These are phyloP conservation scores for Nezara viridula DNA, from an alignment of 2,888 invertebrate species.

Conservation along the genomic window DNA sequence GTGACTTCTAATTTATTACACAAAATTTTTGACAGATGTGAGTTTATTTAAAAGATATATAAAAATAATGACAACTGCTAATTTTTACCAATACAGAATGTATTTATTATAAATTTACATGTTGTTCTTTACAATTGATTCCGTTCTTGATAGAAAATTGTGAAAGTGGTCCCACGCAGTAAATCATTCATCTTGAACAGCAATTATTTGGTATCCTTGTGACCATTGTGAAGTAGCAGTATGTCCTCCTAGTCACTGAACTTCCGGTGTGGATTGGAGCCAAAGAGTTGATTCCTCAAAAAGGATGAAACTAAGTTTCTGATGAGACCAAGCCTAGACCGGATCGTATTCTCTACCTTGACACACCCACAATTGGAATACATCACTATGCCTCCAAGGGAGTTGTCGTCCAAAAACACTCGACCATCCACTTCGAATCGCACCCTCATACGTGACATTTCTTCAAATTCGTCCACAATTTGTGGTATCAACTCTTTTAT, in stretches of 20 bases:
- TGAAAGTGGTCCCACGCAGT: not conserved
- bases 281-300: slow-evolving; percentile 59
- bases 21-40: too few relatives aligned
- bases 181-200: not conserved
- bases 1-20: too few relatives aligned
- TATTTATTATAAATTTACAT: slow-evolving; percentile 19
- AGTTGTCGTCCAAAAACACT: slow-evolving; percentile 30
- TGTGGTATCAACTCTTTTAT: slow-evolving; percentile 42
- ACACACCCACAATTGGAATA: slow-evolving; percentile 58
- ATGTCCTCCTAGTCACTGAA: slow-evolving; percentile 24
- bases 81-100: not conserved
- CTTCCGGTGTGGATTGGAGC: slow-evolving; percentile 54
- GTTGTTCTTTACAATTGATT: not conserved
- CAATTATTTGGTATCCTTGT: not conserved
- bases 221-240: not conserved
- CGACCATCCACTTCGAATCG: slow-evolving; percentile 52
- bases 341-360: slow-evolving; percentile 60
- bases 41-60: not conserved
- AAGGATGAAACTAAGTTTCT: slow-evolving; percentile 46
- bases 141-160: not conserved
- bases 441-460: slow-evolving; percentile 25
- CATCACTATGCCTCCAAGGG: slow-evolving; percentile 60
- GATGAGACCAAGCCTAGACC: slow-evolving; percentile 53
- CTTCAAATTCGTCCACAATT: not conserved
- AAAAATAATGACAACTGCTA: not conserved